Conservation (phyloP, 2,113 vertebrate species). For the Etheostoma cragini region DNA sequence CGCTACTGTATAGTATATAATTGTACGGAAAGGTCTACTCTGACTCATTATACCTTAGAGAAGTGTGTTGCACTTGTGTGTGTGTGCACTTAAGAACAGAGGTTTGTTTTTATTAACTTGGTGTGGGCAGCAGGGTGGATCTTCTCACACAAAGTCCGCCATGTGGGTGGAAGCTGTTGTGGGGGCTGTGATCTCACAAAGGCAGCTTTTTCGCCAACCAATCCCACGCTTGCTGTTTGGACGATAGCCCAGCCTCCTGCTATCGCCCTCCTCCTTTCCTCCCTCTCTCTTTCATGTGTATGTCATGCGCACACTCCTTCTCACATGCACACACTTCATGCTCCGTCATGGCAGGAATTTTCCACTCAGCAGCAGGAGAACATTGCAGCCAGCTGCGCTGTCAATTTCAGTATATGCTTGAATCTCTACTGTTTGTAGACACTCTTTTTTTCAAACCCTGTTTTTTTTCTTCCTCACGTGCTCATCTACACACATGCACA, state of each 20-base stretch:
- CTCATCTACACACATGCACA: neutral
- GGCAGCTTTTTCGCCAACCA: slow-evolving; percentile 83
- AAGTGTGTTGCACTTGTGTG: slow-evolving; percentile 16
- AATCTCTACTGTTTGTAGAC: slow-evolving; percentile 51
- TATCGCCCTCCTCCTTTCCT: slow-evolving; percentile 39
- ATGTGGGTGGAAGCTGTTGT: slow-evolving; percentile 79
- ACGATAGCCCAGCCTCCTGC: slow-evolving; percentile 57
- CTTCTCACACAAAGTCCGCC: slow-evolving; percentile 46
- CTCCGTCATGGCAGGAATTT: slow-evolving; percentile 79
- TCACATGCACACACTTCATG: slow-evolving; percentile 48
- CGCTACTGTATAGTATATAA: neutral
- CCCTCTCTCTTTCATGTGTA: slow-evolving; percentile 25
- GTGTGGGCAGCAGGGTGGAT: slow-evolving; percentile 30
- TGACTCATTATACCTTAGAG: slow-evolving; percentile 7
- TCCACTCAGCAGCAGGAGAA: slow-evolving; percentile 78
- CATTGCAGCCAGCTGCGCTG: slow-evolving; percentile 79
- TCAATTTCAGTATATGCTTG: slow-evolving; percentile 61
- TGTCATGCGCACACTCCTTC: slow-evolving; percentile 47
- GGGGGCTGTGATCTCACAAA: slow-evolving; percentile 83
- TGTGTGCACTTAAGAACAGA: neutral
- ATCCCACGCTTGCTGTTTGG: slow-evolving; percentile 62
- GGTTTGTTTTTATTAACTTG: neutral
- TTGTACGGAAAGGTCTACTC: neutral
- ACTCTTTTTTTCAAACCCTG: neutral
- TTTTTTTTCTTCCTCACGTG: neutral